phyloP scores from a whole-genome alignment of 2,888 invertebrate species.

The Luperina testacea region DNA sequence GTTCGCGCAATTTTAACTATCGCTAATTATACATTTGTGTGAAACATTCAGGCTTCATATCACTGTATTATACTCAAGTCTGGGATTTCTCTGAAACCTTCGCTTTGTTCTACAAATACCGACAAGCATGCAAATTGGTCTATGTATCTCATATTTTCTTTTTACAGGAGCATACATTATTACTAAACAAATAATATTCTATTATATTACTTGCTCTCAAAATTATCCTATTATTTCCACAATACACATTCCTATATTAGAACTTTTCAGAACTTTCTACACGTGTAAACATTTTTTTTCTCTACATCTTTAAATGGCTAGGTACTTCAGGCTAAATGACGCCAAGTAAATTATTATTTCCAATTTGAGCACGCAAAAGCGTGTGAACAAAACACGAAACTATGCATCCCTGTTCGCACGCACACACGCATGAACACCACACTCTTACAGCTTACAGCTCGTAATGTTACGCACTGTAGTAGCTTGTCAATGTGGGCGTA shows the following conservation, averaged over 20 bases:
- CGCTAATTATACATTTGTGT: slow-evolving; percentile 36
- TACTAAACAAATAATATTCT: slow-evolving; percentile 1
- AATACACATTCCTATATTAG: neutral
- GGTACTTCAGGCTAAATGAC: too few relatives aligned
- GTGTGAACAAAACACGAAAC: slow-evolving; percentile 16
- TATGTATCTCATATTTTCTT: slow-evolving; percentile 10
- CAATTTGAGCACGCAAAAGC: slow-evolving; percentile 19
- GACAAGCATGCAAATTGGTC: slow-evolving; percentile 49
- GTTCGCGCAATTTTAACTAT: slow-evolving; percentile 26
- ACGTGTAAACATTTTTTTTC: neutral
- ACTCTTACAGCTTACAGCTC: slow-evolving; percentile 22
- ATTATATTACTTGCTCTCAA: neutral
- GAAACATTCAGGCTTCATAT: slow-evolving; percentile 30
- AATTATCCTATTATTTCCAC: slow-evolving; percentile 3
- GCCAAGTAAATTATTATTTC: slow-evolving; percentile 9
- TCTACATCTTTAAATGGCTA: too few relatives aligned
- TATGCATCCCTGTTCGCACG: slow-evolving; percentile 59
- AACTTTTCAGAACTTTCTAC: neutral
- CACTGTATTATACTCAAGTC: slow-evolving; percentile 41
- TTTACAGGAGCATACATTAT: slow-evolving; percentile 8
- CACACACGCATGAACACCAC: slow-evolving; percentile 50
- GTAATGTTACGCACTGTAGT: slow-evolving; percentile 52
- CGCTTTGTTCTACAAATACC: slow-evolving; percentile 26
- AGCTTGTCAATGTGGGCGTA: slow-evolving; percentile 55
- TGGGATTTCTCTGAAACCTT: slow-evolving; percentile 29